Evolutionary conservation across 2,797 vertebrate genomes (phyloP).

Genomic region (Cirrhinus mrigala): DNA sequence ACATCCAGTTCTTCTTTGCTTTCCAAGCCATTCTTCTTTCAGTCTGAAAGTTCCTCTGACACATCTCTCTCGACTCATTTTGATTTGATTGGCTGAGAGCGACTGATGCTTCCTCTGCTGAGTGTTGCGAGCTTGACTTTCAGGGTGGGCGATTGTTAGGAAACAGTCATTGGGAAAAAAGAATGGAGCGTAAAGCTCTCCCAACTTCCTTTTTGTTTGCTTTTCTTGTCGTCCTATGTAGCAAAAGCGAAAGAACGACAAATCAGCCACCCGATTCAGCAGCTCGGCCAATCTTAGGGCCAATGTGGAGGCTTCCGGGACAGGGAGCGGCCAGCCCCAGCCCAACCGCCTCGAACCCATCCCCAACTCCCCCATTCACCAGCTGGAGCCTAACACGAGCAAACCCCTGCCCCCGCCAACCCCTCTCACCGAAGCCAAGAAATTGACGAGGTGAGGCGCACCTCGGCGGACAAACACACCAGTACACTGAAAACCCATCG

Average conservation of each 20-base stretch:
- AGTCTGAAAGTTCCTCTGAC: constrained; percentile 67
- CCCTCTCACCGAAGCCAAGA: constrained; percentile 97
- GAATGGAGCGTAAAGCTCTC: constrained; percentile 42
- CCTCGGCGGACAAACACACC: constrained; percentile 68
- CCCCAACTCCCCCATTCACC: constrained; percentile 96
- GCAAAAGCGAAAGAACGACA: constrained; percentile 99
- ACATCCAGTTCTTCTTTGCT: constrained; percentile 80
- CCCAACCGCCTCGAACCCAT: constrained; percentile 94
- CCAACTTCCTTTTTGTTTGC: constrained; percentile 56
- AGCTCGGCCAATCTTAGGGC: constrained; percentile 96
- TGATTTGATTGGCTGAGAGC: constrained; percentile 64
- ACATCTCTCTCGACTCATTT: constrained; percentile 69
- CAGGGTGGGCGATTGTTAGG: constrained; percentile 61
- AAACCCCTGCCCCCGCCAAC: constrained; percentile 95
- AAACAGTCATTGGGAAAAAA: constrained; percentile 15
- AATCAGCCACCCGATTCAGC: constrained; percentile 96
- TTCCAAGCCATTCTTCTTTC: constrained; percentile 82
- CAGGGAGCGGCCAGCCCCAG: constrained; percentile 79
- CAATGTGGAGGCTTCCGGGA: constrained; percentile 88
- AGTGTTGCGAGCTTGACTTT: constrained; percentile 64
- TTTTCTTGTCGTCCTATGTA: constrained; percentile 80
- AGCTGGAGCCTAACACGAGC: constrained; percentile 97
- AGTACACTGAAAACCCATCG: constrained; percentile 10
- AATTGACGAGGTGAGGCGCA: constrained; percentile 97
- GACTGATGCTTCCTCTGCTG: constrained; percentile 64